Evolutionary conservation across 2,113 vertebrate genomes (phyloP).

Genomic region (Calyptommatus sinebrachiatus): DNA sequence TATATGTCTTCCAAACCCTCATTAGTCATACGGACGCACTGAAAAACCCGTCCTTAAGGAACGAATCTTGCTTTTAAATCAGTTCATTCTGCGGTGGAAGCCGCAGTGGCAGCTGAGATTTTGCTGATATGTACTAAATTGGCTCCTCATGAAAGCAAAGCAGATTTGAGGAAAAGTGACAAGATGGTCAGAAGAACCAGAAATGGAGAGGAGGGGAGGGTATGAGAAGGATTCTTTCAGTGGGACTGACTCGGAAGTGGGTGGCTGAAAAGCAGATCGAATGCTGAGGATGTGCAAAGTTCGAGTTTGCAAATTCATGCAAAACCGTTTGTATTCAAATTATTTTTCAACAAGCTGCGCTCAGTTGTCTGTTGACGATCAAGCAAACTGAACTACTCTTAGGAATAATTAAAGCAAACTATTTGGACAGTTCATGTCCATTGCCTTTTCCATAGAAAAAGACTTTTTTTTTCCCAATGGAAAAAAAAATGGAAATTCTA

Average conservation of each 20-base stretch:
- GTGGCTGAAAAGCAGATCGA: no score
- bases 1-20: constrained; percentile 46
- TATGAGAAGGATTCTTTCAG: neutral
- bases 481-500: no score
- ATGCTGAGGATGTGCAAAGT: neutral
- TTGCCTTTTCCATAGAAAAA: no score
- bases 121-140: constrained; percentile 34
- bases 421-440: no score
- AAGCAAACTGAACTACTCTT: no score
- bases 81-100: constrained; percentile 40
- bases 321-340: no score
- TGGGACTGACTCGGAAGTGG: neutral
- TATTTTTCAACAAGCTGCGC: no score
- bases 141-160: constrained; percentile 30
- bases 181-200: neutral
- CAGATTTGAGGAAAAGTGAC: rapidly evolving
- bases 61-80: constrained; percentile 34
- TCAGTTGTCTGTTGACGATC: no score
- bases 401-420: no score
- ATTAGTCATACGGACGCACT: constrained; percentile 53
- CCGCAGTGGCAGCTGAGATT: constrained; percentile 28
- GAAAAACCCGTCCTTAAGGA: constrained; percentile 38
- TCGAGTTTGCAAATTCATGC: no score
- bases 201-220: neutral
- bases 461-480: no score